Evolutionary conservation across 2,888 invertebrate genomes (phyloP).

Genomic region (Pristionchus fissidentatus): DNA sequence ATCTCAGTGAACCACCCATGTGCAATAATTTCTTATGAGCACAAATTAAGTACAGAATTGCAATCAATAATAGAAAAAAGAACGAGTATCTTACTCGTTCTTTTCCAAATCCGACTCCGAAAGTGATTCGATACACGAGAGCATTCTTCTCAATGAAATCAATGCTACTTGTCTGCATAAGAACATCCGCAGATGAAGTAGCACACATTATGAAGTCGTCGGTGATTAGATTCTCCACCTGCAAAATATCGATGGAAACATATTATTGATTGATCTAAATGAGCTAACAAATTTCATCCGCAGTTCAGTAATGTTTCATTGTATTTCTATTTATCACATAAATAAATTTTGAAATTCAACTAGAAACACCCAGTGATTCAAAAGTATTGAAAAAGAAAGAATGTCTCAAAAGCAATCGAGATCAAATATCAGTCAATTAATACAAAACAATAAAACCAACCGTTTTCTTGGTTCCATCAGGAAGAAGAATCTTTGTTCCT

Average conservation of each 20-base stretch:
- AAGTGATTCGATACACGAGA: not conserved
- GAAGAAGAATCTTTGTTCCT: slow-evolving; percentile 37
- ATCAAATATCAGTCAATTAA: no score
- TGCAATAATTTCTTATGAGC: no score
- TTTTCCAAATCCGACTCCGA: not conserved
- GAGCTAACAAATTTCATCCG: not conserved
- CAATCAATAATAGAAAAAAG: no score
- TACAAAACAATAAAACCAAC: not conserved
- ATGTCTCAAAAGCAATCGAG: no score
- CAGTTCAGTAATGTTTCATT: no score
- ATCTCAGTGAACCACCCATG: no score
- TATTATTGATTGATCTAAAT: not conserved
- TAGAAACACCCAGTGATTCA: not conserved
- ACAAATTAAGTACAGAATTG: no score
- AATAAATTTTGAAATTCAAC: no score
- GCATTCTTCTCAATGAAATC: slow-evolving; percentile 16
- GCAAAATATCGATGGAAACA: not conserved
- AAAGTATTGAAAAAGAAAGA: no score
- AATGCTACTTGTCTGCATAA: not conserved
- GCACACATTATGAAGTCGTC: slow-evolving; percentile 27
- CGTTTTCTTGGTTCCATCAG: not conserved
- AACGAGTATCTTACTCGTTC: not conserved
- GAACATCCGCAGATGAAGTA: not conserved
- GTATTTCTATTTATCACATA: no score
- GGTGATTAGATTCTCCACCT: slow-evolving; percentile 37